Base-by-base conservation (phyloP, 2,888 invertebrate genomes). In the Fabriciana adippe region DNA sequence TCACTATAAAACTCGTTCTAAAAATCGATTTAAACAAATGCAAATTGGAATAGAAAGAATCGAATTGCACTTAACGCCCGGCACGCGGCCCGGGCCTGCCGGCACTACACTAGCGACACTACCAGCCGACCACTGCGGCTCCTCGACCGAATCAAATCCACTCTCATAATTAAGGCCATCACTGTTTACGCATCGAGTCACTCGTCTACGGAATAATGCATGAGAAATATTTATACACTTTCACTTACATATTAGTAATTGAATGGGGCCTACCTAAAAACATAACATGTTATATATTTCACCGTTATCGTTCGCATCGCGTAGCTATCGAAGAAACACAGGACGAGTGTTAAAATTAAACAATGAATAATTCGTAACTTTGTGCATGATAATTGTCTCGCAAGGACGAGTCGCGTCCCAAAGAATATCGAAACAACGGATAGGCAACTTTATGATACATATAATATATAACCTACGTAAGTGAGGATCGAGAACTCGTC, bases 211-310 rank as follows among this genome's bases (percentile, higher is more conserved):
- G 86, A 85, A 88, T 81, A 82, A 83, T 82, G 85, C 87, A 87
- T 85, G 84, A 82, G 84, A 83, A 81, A 85, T 86, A 89, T 86
- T 90, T 75, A 88, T 90, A 90, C 90, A 91, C 80, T 90, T 90
- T 89, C 84, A 86, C 92, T 92, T 92, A 92, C 79, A 82, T 79
- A 81, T 79, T 83, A 83, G 89, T 85, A 89, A 90, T 90, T 90
- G 89, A 88, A 90, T 90, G 85, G 82, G 86, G 82, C 90, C 91
- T 92, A 92, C 87, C 92, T 92, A 92, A 85, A 89, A 85, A 70
- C 67, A 68, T 65, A 70, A 70, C 60, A 84, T 79, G 78, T 73
- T 82, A 82, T 82, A 82, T 64, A 64, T 61, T 68, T 51, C n/a
- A 66, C 55, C n/a, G 63, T 84, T 87, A 90, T 90, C 90, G 90